These are phyloP conservation scores for Bedellia somnulentella DNA, from an alignment of 2,888 invertebrate genomes.

Conservation along the genomic window DNA sequence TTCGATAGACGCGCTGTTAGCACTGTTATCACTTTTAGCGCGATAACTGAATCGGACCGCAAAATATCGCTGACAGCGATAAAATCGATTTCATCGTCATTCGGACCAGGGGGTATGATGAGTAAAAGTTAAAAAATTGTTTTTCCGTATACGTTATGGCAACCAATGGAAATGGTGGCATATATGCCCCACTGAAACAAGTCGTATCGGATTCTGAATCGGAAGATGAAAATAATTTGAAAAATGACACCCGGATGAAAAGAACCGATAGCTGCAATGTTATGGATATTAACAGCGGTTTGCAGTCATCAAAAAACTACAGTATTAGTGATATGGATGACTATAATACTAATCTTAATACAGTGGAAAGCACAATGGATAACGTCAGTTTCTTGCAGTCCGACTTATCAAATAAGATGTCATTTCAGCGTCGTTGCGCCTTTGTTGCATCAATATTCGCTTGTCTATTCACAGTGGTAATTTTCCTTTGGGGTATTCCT, in stretches of 20 bases:
- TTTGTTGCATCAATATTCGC: slow-evolving; percentile 71
- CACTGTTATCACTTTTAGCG: no score
- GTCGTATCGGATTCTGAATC: slow-evolving; percentile 77
- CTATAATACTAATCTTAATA: slow-evolving; percentile 43
- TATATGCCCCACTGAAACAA: slow-evolving; percentile 77
- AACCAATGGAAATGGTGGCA: slow-evolving; percentile 46
- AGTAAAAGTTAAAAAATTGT: no score
- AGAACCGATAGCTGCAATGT: slow-evolving; percentile 39
- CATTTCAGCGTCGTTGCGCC: slow-evolving; percentile 66
- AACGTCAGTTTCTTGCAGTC: slow-evolving; percentile 52
- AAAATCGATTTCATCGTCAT: no score
- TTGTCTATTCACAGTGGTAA: slow-evolving; percentile 70
- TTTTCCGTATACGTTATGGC: slow-evolving; percentile 42
- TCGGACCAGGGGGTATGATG: no score
- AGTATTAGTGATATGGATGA: slow-evolving; percentile 51
- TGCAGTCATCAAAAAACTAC: slow-evolving; percentile 43
- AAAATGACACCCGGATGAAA: slow-evolving; percentile 32
- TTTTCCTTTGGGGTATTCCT: slow-evolving; percentile 76
- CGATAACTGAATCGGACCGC: no score
- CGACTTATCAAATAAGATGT: slow-evolving; percentile 62
- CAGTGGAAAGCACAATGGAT: slow-evolving; percentile 50
- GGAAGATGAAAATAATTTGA: slow-evolving; percentile 56
- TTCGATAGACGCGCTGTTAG: no score
- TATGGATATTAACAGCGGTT: slow-evolving; percentile 44
- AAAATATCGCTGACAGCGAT: no score